These are phyloP conservation scores for Enteromius mattozi DNA, from an alignment of 2,797 vertebrate genomes.

Conservation along the genomic window DNA sequence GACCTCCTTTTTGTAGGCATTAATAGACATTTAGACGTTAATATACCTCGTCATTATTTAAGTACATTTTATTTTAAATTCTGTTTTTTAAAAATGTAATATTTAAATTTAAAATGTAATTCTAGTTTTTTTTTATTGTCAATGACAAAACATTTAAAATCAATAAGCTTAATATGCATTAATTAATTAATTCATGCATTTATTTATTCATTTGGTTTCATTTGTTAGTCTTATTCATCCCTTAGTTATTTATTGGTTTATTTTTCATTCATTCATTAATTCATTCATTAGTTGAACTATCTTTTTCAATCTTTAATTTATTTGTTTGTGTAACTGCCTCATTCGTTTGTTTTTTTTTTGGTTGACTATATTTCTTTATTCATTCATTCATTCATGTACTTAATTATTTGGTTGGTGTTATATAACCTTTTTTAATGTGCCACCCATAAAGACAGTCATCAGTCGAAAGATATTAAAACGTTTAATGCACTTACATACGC, in stretches of 20 bases:
- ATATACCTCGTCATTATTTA: neutral
- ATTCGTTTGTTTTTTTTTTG: neutral
- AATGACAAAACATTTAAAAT: neutral
- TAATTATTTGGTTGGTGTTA: neutral
- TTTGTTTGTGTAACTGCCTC: neutral
- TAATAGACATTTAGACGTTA: neutral
- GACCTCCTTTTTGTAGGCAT: neutral
- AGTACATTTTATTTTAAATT: neutral
- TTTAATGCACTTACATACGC: constrained; percentile 25
- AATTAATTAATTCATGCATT: neutral
- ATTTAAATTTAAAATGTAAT: neutral
- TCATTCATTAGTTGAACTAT: too few species aligned
- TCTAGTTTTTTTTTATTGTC: neutral
- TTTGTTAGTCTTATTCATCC: neutral
- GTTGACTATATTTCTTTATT: neutral
- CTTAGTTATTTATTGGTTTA: neutral
- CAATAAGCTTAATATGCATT: neutral
- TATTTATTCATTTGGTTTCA: neutral
- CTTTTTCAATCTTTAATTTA: neutral
- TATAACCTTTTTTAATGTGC: neutral
- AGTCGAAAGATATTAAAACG: constrained; percentile 69
- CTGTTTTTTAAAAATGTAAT: neutral
- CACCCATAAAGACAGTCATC: neutral
- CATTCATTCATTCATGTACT: neutral
- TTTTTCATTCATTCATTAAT: too few species aligned